phyloP scores from a whole-genome alignment of 2,113 vertebrate species.

The Ctenomys sociabilis region DNA sequence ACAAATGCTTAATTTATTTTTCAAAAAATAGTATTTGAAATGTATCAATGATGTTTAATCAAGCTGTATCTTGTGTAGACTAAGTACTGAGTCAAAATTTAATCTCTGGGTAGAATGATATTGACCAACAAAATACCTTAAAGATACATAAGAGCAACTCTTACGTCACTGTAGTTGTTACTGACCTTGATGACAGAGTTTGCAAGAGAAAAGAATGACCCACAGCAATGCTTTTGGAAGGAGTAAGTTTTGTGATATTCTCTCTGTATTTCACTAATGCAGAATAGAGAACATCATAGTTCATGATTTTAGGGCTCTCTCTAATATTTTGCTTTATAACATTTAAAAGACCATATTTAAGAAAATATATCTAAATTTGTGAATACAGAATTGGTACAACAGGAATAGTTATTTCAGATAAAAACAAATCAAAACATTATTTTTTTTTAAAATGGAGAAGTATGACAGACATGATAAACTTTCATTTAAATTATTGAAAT shows the following conservation, averaged over 20 bases:
- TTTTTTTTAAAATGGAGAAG: neutral
- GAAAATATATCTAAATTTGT: constrained; percentile 8
- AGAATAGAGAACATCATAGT: neutral
- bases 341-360: neutral
- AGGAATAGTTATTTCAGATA: neutral
- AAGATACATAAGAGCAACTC: neutral
- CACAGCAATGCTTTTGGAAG: neutral
- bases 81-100: neutral
- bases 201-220: neutral
- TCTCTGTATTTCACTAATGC: neutral
- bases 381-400: neutral
- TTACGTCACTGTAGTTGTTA: neutral
- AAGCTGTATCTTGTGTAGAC: neutral
- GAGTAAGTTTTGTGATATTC: neutral
- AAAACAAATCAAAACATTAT: neutral
- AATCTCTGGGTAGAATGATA: neutral
- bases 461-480: neutral
- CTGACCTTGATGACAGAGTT: neutral
- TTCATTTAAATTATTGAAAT: no score
- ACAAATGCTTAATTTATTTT: neutral
- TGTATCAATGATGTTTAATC: neutral
- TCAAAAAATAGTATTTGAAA: neutral
- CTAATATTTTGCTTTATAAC: neutral
- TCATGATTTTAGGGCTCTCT: neutral
- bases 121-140: neutral